Evolutionary conservation across 1,140 invertebrate genomes (phyloP).

Genomic region (Araneus ventricosus): DNA sequence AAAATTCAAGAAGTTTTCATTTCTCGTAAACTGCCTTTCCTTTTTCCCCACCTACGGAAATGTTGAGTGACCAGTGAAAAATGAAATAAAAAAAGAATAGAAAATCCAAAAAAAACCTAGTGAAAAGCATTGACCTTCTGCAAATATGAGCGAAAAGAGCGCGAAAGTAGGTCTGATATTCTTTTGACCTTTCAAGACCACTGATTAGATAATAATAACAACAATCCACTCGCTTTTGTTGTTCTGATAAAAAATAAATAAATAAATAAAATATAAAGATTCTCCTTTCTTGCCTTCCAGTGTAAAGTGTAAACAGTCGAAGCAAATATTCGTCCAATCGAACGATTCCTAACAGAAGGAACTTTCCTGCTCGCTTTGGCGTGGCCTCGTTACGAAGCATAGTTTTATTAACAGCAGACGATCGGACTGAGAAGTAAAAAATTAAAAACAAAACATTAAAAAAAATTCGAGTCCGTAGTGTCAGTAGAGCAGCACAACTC

Average conservation of each 20-base stretch:
- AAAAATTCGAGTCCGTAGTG: constrained; percentile 8
- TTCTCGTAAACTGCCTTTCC: too few species aligned
- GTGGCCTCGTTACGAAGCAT: neutral
- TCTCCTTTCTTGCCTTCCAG: constrained; percentile 34
- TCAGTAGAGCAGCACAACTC: neutral
- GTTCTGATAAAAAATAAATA: neutral
- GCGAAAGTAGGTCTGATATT: constrained; percentile 54
- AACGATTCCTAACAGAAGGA: neutral
- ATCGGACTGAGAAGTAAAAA: neutral
- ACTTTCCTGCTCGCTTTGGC: neutral
- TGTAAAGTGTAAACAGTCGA: constrained; percentile 13
- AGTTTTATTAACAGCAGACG: neutral
- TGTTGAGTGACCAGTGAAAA: too few species aligned
- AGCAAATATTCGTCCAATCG: constrained; percentile 26
- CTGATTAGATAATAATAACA: constrained; percentile 57
- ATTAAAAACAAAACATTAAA: neutral
- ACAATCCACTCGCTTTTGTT: constrained; percentile 10
- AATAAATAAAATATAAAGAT: neutral
- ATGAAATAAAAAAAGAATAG: too few species aligned
- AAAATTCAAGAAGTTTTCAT: too few species aligned
- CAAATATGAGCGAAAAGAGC: neutral
- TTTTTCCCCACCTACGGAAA: too few species aligned
- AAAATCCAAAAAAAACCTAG: neutral
- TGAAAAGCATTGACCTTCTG: constrained; percentile 9
- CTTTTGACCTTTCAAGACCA: constrained; percentile 6